Base-by-base conservation (phyloP, 2,797 vertebrate species). In the Bovichtus diacanthus region DNA sequence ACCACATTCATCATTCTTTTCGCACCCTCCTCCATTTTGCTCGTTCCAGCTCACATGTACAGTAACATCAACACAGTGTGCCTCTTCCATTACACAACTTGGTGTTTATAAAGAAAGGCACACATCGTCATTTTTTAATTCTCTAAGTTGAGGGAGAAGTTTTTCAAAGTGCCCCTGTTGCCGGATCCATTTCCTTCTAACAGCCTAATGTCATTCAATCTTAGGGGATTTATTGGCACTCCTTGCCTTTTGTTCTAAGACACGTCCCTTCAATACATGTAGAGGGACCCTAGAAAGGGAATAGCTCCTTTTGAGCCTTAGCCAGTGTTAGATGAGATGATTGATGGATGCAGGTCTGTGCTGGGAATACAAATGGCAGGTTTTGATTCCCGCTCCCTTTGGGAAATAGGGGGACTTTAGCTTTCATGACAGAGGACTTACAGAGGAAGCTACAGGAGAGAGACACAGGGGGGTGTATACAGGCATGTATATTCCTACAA, bases 261-360 rank as follows among this genome's bases (percentile, higher is more conserved):
- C 84, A 74, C 68, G 74, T 89, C 83, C 89, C 87, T 90, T 90
- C 89, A 80, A 86, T 88, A 88, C 80, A 78, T 72, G 70, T 60
- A 84, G 81, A 86, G 71, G 50, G 76, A 78, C 63, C 67, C 29
- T 69, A 84, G 83, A 87, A 85, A 88, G 88, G 73, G 74, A 87
- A 87, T 75, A 25, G 67, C 74, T 87, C 46, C 84, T 85, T 90
- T 87, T 88, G 83, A 93, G 84, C 58, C 55, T 68, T 63, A 82
- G 84, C 77, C 70, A 71, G 83, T 47, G 69, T 88, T 84, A 87
- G 88, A 90, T 87, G 78, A 87, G 86, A 86, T 92, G 91, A 91
- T 90, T 94, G 93, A 94, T 94, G 92, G 93, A 88, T 90, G 89
- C 69, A 80, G 77, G 78, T 82, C 80, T 92, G 88, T 92, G 91